These are phyloP conservation scores for Dilophus febrilis DNA, from an alignment of 2,888 invertebrate genomes.

Conservation along the genomic window DNA sequence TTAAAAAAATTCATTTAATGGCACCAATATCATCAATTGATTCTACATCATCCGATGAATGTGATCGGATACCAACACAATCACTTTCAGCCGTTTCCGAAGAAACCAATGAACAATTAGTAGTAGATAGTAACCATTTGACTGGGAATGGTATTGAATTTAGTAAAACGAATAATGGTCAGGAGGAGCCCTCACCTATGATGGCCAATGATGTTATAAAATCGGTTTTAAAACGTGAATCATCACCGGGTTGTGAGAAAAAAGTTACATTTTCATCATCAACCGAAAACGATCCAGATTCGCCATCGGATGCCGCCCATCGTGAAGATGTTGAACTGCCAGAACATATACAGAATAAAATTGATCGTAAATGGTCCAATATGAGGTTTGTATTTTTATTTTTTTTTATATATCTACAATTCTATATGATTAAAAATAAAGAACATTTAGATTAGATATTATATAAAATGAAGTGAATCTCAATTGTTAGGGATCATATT, in stretches of 20 bases:
- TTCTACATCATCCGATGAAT: conserved; percentile 29
- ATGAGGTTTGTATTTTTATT: conserved; percentile 35
- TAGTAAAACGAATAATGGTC: conserved; percentile 2
- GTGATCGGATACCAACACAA: conserved; percentile 15
- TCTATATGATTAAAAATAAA: too few relatives aligned
- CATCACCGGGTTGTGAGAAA: conserved; percentile 30
- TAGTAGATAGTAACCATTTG: conserved; percentile 20
- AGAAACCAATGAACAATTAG: too few relatives aligned
- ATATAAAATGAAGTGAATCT: too few relatives aligned
- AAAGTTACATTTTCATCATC: conserved; percentile 34
- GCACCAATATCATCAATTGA: conserved; percentile 30
- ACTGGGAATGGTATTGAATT: conserved; percentile 9
- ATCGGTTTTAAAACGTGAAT: conserved; percentile 26
- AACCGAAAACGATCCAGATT: conserved; percentile 21
- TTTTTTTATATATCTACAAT: too few relatives aligned
- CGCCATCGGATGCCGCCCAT: conserved; percentile 19
- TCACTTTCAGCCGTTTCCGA: conserved; percentile 23
- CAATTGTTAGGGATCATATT: too few relatives aligned
- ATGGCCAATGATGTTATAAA: conserved; percentile 26
- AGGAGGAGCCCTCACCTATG: not conserved
- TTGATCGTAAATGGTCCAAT: conserved; percentile 24
- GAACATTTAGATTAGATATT: too few relatives aligned
- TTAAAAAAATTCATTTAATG: conserved; percentile 11
- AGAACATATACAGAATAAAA: conserved; percentile 19
- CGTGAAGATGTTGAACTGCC: conserved; percentile 27